A percentile compares a stretch with the other conserved stretches of the same genome.
phyloP scores from a whole-genome alignment of 1,140 invertebrate genomes.

The Drosophila parabipectinata region DNA sequence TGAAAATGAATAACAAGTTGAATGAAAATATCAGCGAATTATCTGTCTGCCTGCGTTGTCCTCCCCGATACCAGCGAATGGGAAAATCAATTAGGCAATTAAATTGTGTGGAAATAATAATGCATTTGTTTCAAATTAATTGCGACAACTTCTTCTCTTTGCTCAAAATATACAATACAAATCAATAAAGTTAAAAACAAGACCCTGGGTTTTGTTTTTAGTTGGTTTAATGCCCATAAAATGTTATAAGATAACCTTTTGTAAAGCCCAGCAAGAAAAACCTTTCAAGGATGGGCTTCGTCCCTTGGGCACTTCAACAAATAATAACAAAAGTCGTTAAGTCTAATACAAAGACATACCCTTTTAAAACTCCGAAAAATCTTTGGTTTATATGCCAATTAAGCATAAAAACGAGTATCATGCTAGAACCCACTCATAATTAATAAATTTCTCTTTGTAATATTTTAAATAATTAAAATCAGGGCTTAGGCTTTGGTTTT shows the following conservation, averaged over 20 bases:
- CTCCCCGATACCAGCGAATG: constrained; percentile 31
- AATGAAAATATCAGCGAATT: constrained; percentile 45
- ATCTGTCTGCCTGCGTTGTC: constrained; percentile 8
- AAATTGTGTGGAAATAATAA: constrained; percentile 76
- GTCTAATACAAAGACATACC: neutral
- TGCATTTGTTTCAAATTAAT: constrained; percentile 68
- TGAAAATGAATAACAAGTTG: constrained; percentile 43
- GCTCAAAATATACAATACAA: constrained; percentile 12
- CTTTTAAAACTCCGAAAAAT: neutral
- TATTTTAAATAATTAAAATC: constrained; percentile 43
- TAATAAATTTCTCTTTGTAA: constrained; percentile 14
- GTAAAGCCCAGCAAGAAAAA: constrained; percentile 22
- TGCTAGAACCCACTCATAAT: constrained; percentile 3
- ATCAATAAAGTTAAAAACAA: constrained; percentile 13
- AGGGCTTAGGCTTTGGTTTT: constrained; percentile 13
- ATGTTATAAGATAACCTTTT: constrained; percentile 56
- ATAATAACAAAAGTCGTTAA: constrained; percentile 30
- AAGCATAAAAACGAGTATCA: neutral
- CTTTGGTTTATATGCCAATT: constrained; percentile 10
- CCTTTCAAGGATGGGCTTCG: constrained; percentile 31
- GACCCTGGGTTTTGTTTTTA: neutral
- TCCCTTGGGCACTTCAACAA: constrained; percentile 8
- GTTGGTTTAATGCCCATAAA: constrained; percentile 26
- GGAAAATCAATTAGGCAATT: constrained; percentile 72
- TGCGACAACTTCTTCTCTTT: constrained; percentile 34